These are phyloP conservation scores for Rattus rattus DNA, from an alignment of 2,113 vertebrate genomes.

Conservation along the genomic window DNA sequence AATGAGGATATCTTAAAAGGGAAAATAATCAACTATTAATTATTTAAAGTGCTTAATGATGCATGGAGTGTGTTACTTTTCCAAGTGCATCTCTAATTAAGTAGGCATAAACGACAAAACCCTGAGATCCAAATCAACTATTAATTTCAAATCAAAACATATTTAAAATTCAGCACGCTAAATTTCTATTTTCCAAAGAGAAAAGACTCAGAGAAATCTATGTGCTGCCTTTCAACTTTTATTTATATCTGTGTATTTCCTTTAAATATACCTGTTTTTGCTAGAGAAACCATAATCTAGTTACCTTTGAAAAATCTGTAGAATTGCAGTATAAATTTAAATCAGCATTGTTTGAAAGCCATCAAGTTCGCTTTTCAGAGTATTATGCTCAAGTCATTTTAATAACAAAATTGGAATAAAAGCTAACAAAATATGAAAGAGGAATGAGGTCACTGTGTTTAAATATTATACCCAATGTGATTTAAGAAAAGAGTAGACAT, in stretches of 20 bases:
- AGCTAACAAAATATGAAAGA: conserved; percentile 64
- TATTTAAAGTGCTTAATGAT: conserved; percentile 81
- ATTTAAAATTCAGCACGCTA: conserved; percentile 60
- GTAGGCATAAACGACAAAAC: conserved; percentile 63
- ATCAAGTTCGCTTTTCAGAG: conserved; percentile 47
- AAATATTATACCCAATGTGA: conserved; percentile 35
- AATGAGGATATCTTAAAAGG: conserved; percentile 68
- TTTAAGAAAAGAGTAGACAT: conserved; percentile 61
- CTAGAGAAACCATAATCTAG: neutral
- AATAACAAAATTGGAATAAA: conserved; percentile 70
- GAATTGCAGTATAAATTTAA: conserved; percentile 67
- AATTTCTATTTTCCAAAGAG: conserved; percentile 26
- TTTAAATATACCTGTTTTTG: conserved; percentile 44
- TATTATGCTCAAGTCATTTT: conserved; percentile 54
- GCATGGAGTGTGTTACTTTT: conserved; percentile 68
- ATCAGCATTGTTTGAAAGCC: conserved; percentile 30
- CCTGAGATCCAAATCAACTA: conserved; percentile 58
- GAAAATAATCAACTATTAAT: conserved; percentile 81
- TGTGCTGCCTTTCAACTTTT: neutral
- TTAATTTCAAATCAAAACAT: conserved; percentile 72
- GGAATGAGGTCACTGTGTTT: conserved; percentile 50
- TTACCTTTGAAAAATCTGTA: conserved; percentile 35
- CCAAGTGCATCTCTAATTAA: conserved; percentile 67
- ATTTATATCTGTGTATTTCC: conserved; percentile 30
- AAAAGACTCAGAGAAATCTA: neutral